Conservation (phyloP, 2,888 invertebrate genomes). For the Andrena trimmerana region DNA sequence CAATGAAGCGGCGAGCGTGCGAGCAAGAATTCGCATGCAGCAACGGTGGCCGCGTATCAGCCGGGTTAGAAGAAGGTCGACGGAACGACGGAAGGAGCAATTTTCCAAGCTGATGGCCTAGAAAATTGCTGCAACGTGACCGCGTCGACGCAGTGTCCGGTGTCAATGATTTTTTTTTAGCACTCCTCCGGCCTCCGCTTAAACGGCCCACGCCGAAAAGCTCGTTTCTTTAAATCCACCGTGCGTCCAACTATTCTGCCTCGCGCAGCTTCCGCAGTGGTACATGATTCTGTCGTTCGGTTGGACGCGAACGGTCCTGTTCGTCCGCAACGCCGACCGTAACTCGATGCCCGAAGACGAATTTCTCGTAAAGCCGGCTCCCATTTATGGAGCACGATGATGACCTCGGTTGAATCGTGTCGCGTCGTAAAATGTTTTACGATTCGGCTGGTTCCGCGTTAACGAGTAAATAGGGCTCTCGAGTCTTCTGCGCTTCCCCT, state of each 20-base stretch:
- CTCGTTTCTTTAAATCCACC: background rate
- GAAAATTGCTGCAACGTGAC: conserved; percentile 75
- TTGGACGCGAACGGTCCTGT: background rate
- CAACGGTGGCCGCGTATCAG: background rate
- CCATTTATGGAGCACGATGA: background rate
- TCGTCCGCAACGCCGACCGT: background rate
- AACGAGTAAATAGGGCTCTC: background rate
- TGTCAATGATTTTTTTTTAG: conserved; percentile 47
- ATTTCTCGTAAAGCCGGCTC: background rate
- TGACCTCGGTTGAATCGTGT: background rate
- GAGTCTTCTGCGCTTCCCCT: too few relatives aligned
- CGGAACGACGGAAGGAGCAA: conserved; percentile 67
- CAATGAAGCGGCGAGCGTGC: background rate
- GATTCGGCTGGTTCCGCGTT: background rate
- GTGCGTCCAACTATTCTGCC: background rate
- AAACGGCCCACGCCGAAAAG: background rate
- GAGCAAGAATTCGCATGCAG: conserved; percentile 32
- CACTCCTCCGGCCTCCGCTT: background rate
- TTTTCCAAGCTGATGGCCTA: conserved; percentile 77
- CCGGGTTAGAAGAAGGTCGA: conserved; percentile 32
- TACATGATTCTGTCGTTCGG: too few relatives aligned
- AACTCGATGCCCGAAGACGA: background rate
- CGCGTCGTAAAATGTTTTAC: conserved; percentile 15
- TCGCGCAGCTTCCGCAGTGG: too few relatives aligned
- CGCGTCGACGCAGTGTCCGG: conserved; percentile 28